A percentile compares a stretch with the other conserved stretches of the same genome.
Evolutionary conservation across 2,113 vertebrate genomes (phyloP).

Genomic region (Chaenocephalus aceratus): DNA sequence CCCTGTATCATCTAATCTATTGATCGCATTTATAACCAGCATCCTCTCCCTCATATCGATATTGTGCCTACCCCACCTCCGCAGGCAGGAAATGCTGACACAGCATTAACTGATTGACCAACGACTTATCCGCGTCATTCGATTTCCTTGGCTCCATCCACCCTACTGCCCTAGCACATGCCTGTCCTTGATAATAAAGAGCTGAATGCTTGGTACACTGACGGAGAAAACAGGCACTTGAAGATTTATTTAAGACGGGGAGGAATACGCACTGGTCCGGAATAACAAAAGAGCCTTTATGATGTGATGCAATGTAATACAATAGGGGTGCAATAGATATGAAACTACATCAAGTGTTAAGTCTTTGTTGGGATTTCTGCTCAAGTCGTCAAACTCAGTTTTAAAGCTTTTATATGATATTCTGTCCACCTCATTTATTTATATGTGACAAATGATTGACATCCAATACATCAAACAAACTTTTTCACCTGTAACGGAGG

Average conservation of each 20-base stretch:
- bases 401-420: not conserved
- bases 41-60: constrained; percentile 28
- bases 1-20: constrained; percentile 34
- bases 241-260: not conserved
- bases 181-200: not conserved
- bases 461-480: no score
- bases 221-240: not conserved
- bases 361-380: constrained; percentile 5
- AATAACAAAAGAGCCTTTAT: not conserved
- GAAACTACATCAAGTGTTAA: not conserved
- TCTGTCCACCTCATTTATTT: not conserved
- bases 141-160: constrained; percentile 20
- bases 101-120: constrained; percentile 29
- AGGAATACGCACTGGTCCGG: constrained; percentile 1
- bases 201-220: constrained; percentile 13
- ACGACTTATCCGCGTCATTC: constrained; percentile 34
- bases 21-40: constrained; percentile 45
- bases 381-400: not conserved
- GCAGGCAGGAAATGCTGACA: constrained; percentile 32
- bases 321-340: constrained; percentile 8
- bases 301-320: constrained; percentile 37
- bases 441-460: not conserved
- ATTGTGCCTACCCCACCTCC: not conserved
- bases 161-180: constrained; percentile 9
- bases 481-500: not conserved